phyloP scores from a whole-genome alignment of 2,113 vertebrate species.

The Nycticryphes semicollaris region DNA sequence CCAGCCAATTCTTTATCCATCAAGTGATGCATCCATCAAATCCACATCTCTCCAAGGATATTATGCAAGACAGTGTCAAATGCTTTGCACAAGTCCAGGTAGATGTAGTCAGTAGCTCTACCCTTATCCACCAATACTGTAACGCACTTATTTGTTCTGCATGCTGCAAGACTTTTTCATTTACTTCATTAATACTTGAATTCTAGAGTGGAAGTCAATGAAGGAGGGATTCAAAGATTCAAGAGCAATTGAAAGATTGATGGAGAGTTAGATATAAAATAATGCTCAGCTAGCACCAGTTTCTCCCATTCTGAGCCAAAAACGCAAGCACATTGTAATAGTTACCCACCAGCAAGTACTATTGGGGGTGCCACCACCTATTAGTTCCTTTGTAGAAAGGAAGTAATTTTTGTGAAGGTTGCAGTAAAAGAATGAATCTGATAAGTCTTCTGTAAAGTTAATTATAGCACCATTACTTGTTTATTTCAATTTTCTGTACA shows the following conservation, averaged over 20 bases:
- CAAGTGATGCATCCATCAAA: background rate
- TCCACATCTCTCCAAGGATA: background rate
- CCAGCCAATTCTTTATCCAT: background rate
- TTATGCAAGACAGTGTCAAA: background rate
- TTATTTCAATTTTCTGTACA: conserved; percentile 29
- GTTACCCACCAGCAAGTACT: background rate
- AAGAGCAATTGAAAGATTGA: background rate
- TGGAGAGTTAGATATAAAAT: background rate
- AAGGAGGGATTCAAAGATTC: background rate
- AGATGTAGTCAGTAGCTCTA: background rate
- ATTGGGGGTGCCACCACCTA: background rate
- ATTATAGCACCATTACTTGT: background rate
- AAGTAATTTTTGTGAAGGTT: background rate
- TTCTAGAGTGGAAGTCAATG: background rate
- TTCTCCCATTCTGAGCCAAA: background rate
- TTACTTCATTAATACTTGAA: background rate
- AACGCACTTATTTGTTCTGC: background rate
- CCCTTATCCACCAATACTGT: background rate
- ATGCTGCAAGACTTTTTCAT: background rate
- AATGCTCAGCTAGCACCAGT: background rate
- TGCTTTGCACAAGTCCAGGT: background rate
- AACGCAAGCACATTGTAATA: background rate
- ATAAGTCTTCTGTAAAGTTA: conserved; percentile 36
- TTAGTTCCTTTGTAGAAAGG: background rate
- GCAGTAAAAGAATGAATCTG: background rate